phyloP scores from a whole-genome alignment of 2,797 vertebrate genomes.

The Spinibarbus caldwelli region DNA sequence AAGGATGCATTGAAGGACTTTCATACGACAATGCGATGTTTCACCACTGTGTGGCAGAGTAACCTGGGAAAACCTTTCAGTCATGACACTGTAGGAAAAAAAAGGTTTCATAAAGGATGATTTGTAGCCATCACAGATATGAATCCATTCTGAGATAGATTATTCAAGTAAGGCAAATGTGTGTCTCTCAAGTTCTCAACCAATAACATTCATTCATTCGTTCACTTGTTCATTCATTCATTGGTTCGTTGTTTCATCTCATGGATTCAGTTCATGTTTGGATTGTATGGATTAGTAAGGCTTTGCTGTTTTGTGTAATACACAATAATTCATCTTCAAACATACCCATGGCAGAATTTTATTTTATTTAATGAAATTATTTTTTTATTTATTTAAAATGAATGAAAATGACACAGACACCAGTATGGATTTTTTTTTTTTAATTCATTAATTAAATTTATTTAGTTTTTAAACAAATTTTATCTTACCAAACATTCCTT shows the following conservation, averaged over 20 bases:
- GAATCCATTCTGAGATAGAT: background rate
- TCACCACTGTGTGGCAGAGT: constrained; percentile 35
- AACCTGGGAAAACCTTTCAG: background rate
- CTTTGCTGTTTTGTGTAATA: background rate
- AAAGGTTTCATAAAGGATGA: background rate
- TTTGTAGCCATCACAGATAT: background rate
- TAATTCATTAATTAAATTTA: no score
- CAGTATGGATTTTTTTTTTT: no score
- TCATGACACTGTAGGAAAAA: background rate
- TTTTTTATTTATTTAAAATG: background rate
- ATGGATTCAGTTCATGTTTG: background rate
- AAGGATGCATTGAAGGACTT: background rate
- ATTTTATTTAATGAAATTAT: no score
- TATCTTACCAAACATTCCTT: background rate
- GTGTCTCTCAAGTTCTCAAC: background rate
- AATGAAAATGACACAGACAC: background rate
- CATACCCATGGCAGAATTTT: background rate
- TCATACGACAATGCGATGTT: background rate
- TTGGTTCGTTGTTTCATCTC: background rate
- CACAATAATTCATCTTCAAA: no score
- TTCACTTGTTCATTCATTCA: no score
- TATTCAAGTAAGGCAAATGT: background rate
- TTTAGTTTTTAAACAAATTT: no score
- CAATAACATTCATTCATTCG: no score
- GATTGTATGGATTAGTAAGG: background rate